Evolutionary conservation across 2,113 vertebrate genomes (phyloP), one percentile per base, ranked within the genome.

Genomic region (Cebidichthys violaceus): DNA sequence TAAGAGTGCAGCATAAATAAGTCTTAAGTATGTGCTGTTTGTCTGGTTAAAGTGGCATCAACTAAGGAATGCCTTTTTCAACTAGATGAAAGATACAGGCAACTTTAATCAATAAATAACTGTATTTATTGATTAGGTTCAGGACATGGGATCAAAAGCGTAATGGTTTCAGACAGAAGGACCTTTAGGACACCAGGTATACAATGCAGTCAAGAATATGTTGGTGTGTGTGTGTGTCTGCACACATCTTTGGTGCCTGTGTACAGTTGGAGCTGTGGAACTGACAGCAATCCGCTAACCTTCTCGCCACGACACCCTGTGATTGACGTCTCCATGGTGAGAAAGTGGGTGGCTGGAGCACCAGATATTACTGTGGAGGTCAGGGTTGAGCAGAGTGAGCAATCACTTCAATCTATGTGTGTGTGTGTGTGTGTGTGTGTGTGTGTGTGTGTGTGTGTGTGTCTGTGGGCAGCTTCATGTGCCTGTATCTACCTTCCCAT

Each of bases 321-420:
- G 92, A 95, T 91, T 93, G 94, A 91, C 93, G 17, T 90, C 54
- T 91, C 82, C 39, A 69, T 81, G 89, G 86, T 54, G 90, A 80
- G 86, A 87, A 93, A 89, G 89, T 89, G 87, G 89, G 89, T 9
- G 54, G 73, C 62, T 27, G 88, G 79, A 86, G 85, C 71, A 90
- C 76, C 72, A 82, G 86, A 90, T 90, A 91, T 91, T 91, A 93
- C 88, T 77, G 86, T 8, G 4, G 83, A 91, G 93, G 92, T 94
- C 91, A 92, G 86, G 92, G 90, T 92, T 89, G 90, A 86, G 76
- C 61, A 37, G 82, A 84, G 86, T 85, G 86, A 83, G 83, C 83
- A 90, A 92, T 93, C 89, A 83, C 84, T 85, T 86, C 71, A 72
- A 69, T 87, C 41, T 33, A 1, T 73, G 74, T 75, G 73, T 82